Evolutionary conservation across 2,888 invertebrate genomes (phyloP).

Genomic region (Shargacucullia verbasci): DNA sequence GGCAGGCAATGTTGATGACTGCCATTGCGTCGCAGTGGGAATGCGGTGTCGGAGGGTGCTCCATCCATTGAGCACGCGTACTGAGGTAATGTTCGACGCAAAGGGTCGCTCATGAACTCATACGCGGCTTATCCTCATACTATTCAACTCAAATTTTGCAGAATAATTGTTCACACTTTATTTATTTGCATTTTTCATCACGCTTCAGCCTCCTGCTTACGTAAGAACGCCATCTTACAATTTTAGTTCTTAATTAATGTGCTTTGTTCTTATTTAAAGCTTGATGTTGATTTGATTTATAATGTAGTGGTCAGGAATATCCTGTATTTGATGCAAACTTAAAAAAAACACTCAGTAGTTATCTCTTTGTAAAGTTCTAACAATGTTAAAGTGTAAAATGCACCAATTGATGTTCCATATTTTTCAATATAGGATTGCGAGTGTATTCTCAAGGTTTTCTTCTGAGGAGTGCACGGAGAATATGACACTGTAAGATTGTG

Average conservation of each 20-base stretch:
- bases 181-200: constrained; percentile 57
- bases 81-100: constrained; percentile 64
- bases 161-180: constrained; percentile 67
- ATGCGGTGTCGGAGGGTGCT: constrained; percentile 66
- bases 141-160: constrained; percentile 71
- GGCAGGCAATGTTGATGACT: constrained; percentile 68
- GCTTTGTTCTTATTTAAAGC: constrained; percentile 28
- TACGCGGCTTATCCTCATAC: constrained; percentile 60
- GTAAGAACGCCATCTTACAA: constrained; percentile 12
- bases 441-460: constrained; percentile 51
- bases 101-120: constrained; percentile 59
- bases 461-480: constrained; percentile 62
- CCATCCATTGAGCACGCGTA: constrained; percentile 64
- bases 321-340: too few relatives aligned
- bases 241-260: constrained; percentile 39
- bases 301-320: constrained; percentile 21
- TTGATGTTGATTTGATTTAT: constrained; percentile 36
- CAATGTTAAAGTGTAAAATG: constrained; percentile 5
- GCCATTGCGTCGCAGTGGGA: constrained; percentile 62
- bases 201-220: constrained; percentile 14
- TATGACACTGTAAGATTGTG: constrained; percentile 66
- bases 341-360: background rate
- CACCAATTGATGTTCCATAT: constrained; percentile 40
- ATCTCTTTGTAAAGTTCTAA: constrained; percentile 3
- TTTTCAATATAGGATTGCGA: constrained; percentile 50